Conservation (phyloP, 2,113 vertebrate species). For the Oryctolagus cuniculus region DNA sequence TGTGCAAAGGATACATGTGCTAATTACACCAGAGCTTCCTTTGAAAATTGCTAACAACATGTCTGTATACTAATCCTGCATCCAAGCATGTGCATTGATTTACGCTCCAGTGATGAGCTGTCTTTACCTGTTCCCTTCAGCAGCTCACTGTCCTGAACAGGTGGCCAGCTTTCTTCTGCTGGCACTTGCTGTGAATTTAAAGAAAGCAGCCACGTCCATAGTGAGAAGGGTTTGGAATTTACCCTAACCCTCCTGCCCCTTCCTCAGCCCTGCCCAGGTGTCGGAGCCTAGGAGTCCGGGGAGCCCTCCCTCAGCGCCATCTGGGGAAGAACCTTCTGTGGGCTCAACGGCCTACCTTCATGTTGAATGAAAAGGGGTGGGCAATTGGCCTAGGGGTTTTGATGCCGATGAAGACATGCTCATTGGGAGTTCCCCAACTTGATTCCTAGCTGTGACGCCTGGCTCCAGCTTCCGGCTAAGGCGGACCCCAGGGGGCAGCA, state of each 20-base stretch:
- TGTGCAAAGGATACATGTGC: slow-evolving; percentile 75
- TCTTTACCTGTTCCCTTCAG: slow-evolving; percentile 70
- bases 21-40: slow-evolving; percentile 75
- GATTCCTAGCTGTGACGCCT: too few relatives aligned
- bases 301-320: too few relatives aligned
- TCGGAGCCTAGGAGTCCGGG: not conserved
- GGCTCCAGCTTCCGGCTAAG: too few relatives aligned
- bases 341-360: too few relatives aligned
- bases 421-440: too few relatives aligned
- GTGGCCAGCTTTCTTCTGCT: slow-evolving; percentile 60
- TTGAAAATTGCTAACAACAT: slow-evolving; percentile 72
- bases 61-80: slow-evolving; percentile 65
- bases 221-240: not conserved
- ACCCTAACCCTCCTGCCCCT: not conserved
- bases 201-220: not conserved
- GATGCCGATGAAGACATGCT: too few relatives aligned
- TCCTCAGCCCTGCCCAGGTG: not conserved
- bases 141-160: not conserved
- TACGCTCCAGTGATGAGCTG: slow-evolving; percentile 65
- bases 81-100: slow-evolving; percentile 63
- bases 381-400: too few relatives aligned
- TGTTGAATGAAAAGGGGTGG: not conserved
- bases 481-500: too few relatives aligned
- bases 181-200: not conserved
- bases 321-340: not conserved